Base-by-base conservation (phyloP, 2,113 vertebrate species). In the Lichenostomus cassidix region DNA sequence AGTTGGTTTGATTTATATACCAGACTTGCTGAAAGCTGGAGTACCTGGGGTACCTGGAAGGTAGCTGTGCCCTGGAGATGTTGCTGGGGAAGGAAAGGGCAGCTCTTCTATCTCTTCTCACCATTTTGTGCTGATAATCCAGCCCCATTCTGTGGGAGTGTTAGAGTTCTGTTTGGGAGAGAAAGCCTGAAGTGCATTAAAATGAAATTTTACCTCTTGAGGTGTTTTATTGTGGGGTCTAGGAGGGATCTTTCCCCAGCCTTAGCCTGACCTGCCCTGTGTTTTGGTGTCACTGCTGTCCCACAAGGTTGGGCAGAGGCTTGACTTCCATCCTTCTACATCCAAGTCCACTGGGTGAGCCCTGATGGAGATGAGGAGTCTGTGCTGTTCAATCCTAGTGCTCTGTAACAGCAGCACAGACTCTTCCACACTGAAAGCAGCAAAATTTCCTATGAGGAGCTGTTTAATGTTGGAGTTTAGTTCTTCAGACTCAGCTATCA, bases 331-430 rank as follows among this genome's bases (percentile, higher is more conserved):
- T 6, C 52, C n/a, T 41, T 17, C 39, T 31, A 12, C 15, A 24
- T 17, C 58, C 0, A 0, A 44, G 14, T 4, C 15, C 4, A 0
- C 2, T 18, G 55, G 16, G 15, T 8, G 35, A 50, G 52, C 69
- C 65, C 50, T 0, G 1, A 11, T 0, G 3, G 64, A 58, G 42
- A 70, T 0, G 0, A 1, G 1, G 29, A 0, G 0, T 53, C 47
- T 28, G 68, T 52, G n/a, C 39, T 2, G 0, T 14, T 49, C 1
- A 1, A 24, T 65, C 47, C 28, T 10, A 0, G 25, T 1, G 28
- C 65, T 58, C 73, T 6, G 1, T 14, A 22, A 16, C 5, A 10
- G 59, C 21, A 2, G 22, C 76, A 33, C 1, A 1, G 25, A 5
- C 42, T 81, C 31, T 63, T 37, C 56, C 27, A 10, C 23, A 0